Evolutionary conservation across 2,888 invertebrate species (phyloP), one percentile per base, ranked within the genome.

Genomic region (Polylopha cassiicola): DNA sequence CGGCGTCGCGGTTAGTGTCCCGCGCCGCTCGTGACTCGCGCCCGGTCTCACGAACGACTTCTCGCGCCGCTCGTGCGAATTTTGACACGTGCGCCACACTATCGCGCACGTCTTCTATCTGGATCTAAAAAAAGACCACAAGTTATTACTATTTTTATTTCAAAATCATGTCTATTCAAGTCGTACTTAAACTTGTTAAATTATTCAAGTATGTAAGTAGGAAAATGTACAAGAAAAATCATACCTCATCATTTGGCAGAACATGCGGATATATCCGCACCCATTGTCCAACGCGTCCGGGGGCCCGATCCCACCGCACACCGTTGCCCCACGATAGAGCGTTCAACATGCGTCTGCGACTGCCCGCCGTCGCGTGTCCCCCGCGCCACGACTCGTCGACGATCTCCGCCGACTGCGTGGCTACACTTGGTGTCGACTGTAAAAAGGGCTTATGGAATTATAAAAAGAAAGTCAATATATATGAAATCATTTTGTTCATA

Each of bases 221-320:
- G n/a, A n/a, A n/a, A n/a, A n/a, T n/a, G n/a, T n/a, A n/a, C n/a
- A 30, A 89, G 72, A 26, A n/a, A 30, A 9, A 17, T 39, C 79
- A 81, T 58, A 76, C 76, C 34, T 81, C 73, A 13, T 76, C 70
- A 6, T 58, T 58, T 1, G 80, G 73, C 34, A 79, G 47, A 0
- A 65, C 60, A 43, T 84, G 82, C 0, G 95, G 95, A 73, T 91
- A 94, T 42, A 93, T 89, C 47, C 93, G 79, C 24, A 91, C 88
- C 92, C 94, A 95, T 22, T 91, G 90, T 0, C 95, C 95, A 44
- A 92, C 91, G 8, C 84, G 77, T 1, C 86, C 78, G 3, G 87
- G 87, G 0, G 91, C 88, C 21, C 84, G 76, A 51, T 86, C 86
- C 92, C 92, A 93, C 49, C 91, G 87, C 38, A 88, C 87, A 2